A percentile compares a stretch with the other conserved stretches of the same genome.
Conservation (phyloP, 2,797 vertebrate genomes). For the Silurus lanzhouensis region DNA sequence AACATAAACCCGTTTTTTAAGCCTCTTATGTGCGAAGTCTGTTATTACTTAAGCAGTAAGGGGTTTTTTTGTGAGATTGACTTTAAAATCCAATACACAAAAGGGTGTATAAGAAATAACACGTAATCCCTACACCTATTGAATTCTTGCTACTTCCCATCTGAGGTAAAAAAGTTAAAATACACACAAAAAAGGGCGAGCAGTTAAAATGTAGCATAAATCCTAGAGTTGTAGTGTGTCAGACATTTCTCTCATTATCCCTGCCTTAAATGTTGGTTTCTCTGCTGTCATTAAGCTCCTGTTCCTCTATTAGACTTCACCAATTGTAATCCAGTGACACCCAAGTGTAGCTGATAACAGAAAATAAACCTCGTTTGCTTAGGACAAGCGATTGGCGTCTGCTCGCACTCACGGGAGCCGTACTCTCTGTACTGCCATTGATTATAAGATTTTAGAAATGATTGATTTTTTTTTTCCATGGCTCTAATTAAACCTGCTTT, state of each 20-base stretch:
- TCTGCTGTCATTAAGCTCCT: slow-evolving; percentile 36
- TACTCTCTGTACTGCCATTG: slow-evolving; percentile 61
- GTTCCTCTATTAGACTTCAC: slow-evolving; percentile 33
- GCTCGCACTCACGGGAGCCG: slow-evolving; percentile 58
- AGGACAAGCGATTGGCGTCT: slow-evolving; percentile 60
- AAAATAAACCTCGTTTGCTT: slow-evolving; percentile 64
- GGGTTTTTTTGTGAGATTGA: neutral
- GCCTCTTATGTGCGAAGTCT: neutral
- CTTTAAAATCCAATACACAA: neutral
- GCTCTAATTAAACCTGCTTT: slow-evolving; percentile 75
- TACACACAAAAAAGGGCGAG: neutral
- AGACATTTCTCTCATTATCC: slow-evolving; percentile 18
- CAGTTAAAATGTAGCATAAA: neutral
- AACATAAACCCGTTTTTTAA: neutral
- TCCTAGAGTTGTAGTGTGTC: neutral
- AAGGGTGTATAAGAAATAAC: neutral
- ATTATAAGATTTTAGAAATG: slow-evolving; percentile 76
- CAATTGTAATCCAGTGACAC: slow-evolving; percentile 64
- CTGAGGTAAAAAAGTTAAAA: neutral
- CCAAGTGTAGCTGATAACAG: slow-evolving; percentile 64
- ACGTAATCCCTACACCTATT: neutral
- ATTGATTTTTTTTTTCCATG: slow-evolving; percentile 66
- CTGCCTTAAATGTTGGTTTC: slow-evolving; percentile 7
- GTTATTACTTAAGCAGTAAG: neutral
- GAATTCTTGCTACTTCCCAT: neutral